phyloP scores from a whole-genome alignment of 1,140 invertebrate genomes.

The Lordiphosa collinella region DNA sequence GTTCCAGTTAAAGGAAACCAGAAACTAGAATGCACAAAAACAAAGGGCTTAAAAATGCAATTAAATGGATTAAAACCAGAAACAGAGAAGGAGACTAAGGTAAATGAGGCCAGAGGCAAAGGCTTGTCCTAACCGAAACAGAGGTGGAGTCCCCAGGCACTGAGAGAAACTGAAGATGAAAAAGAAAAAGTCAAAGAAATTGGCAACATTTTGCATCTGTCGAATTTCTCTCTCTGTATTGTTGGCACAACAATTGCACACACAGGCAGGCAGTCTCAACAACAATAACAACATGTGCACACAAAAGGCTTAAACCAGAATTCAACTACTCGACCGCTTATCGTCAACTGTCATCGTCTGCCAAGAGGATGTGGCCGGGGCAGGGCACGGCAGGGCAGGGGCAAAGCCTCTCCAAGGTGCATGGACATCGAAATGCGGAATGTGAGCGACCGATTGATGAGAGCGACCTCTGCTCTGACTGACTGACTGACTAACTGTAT shows the following conservation, averaged over 20 bases:
- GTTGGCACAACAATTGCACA: constrained; percentile 51
- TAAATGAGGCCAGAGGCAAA: constrained; percentile 54
- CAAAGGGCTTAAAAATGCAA: constrained; percentile 54
- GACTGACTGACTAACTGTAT: constrained; percentile 7
- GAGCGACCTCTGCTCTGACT: constrained; percentile 17
- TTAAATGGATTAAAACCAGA: constrained; percentile 56
- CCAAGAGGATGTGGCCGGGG: constrained; percentile 4
- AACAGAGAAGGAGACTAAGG: not conserved
- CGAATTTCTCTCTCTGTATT: constrained; percentile 14
- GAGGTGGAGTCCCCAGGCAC: too few relatives aligned
- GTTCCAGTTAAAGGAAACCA: constrained; percentile 21
- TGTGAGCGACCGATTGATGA: constrained; percentile 66
- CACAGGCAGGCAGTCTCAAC: constrained; percentile 48
- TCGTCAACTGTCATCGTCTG: constrained; percentile 64
- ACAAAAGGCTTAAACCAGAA: constrained; percentile 6
- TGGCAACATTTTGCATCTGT: not conserved
- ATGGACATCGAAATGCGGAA: constrained; percentile 50
- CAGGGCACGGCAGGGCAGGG: not conserved
- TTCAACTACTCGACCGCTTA: constrained; percentile 53
- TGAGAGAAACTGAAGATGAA: too few relatives aligned
- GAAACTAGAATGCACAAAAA: constrained; percentile 35
- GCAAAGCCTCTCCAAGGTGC: constrained; percentile 41
- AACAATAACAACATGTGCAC: constrained; percentile 3
- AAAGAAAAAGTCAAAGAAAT: too few relatives aligned
- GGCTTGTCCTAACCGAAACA: not conserved